Base-by-base conservation (phyloP, 2,113 vertebrate genomes). In the Regulus satrapa region DNA sequence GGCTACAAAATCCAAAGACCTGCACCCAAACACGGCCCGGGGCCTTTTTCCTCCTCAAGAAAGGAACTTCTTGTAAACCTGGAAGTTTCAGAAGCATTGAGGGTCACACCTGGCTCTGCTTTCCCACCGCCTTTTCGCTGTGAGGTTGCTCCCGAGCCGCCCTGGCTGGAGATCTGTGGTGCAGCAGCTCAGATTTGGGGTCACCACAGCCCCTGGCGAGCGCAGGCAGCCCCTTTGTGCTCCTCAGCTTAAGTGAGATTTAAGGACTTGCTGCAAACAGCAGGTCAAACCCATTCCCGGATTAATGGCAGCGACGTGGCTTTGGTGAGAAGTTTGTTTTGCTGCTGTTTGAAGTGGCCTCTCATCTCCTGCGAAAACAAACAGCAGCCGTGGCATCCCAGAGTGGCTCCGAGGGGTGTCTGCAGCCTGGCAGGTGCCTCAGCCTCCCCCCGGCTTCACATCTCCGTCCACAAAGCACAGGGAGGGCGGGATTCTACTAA, bases 291-390 rank as follows among this genome's bases (percentile, higher is more conserved):
- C 61, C 89, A 63, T 92, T 74, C 73, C 40, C 2, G 19, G 80
- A 69, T 89, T 81, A 87, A 89, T 51, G 89, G 45, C 76, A 2
- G 68, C 73, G 93, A 0, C 25, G 84, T 29, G 95, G 63, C 49
- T 90, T 88, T 71, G 4, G 78, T 36, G 84, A 40, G 23, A 26
- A 68, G 64, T 94, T 94, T 96, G 88, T 79, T 95, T 96, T 85
- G 54, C 88, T 79, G 21, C 49, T 21, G 83, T 92, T 76, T 96
- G 73, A 83, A 87, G 85, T 67, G 89, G 85, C 85, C 69, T 84
- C 88, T 95, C 87, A 10, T 88, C 73, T 36, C 38, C 66, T 64
- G 8, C 69, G 86, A 78, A 63, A 88, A 40, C 80, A 76, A 94
- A 64, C 14, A 58, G 92, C 62, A 25, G 40, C 45, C 55, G 45